These are phyloP conservation scores for Apamea epomidion DNA, from an alignment of 2,888 invertebrate genomes.

Conservation along the genomic window DNA sequence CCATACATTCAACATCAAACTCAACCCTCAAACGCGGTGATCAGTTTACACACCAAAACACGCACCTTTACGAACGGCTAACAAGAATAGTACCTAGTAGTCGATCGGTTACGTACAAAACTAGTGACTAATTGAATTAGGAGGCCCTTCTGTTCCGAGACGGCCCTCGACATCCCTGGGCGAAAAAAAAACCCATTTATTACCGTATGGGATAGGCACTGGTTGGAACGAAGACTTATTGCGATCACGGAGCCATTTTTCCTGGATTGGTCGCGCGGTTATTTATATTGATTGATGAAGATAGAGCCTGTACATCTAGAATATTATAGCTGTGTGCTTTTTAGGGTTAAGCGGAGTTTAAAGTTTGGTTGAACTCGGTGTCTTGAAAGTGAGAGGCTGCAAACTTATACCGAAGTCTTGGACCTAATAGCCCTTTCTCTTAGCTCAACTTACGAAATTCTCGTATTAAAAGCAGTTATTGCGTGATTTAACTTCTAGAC, in stretches of 20 bases:
- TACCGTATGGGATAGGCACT: constrained; percentile 59
- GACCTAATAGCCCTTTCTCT: background rate
- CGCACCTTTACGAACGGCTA: constrained; percentile 57
- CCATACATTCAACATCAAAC: background rate
- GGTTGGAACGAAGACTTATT: constrained; percentile 64
- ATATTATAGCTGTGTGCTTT: background rate
- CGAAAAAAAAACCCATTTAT: constrained; percentile 65
- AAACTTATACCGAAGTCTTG: background rate
- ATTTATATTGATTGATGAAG: constrained; percentile 62
- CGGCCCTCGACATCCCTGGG: constrained; percentile 51
- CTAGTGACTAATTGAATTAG: constrained; percentile 75
- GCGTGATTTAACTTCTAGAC: background rate
- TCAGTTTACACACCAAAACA: constrained; percentile 36
- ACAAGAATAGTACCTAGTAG: constrained; percentile 61
- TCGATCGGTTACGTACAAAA: constrained; percentile 70
- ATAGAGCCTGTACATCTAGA: constrained; percentile 21
- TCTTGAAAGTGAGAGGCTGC: background rate
- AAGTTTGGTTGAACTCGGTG: no score
- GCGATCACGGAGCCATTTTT: constrained; percentile 58
- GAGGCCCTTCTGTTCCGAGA: constrained; percentile 64
- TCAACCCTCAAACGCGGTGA: constrained; percentile 18
- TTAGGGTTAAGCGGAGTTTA: constrained; percentile 26
- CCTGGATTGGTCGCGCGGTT: constrained; percentile 55
- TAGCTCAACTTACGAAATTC: constrained; percentile 2
- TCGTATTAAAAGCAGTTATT: constrained; percentile 1